Evolutionary conservation across 2,113 vertebrate genomes (phyloP), one percentile per base, ranked within the genome.

Genomic region (Anoplopoma fimbria): DNA sequence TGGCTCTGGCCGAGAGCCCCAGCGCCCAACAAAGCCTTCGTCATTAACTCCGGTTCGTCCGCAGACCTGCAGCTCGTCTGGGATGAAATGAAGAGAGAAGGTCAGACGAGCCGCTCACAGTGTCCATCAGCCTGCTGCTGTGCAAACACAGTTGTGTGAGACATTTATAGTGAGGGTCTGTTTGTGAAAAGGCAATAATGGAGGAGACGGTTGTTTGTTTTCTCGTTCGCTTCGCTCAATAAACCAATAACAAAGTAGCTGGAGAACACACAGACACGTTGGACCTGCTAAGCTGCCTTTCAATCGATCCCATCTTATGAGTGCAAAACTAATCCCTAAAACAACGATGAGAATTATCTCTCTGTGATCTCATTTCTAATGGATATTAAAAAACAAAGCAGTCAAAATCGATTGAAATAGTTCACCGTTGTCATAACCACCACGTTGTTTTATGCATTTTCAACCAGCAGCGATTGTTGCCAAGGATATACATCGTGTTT

Each of bases 1-100:
- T 82, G 81, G 71, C 71, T 60, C 2, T 4, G 65, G 42, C 87
- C 85, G 70, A 64, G 84, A 84, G 76, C 73, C 79, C 64, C 15
- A 45, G 65, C 29, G 12, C 70, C 33, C 1, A 84, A 93, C 90
- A 94, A 93, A 94, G 86, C 84, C 81, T n/a, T n/a, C 33, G 81
- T 85, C 87, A 89, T 92, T 91, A 89, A 86, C 83, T 90, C 87
- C 29, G 14, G 69, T 84, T 78, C 25, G 33, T 62, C 83, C 76
- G 55, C 84, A 64, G 69, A 75, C 34, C 47, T 6, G 12, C 83
- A 57, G 83, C 75, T 78, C n/a, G 69, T 82, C 73, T 84, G 38
- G 69, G 58, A 63, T 76, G 27, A 77, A 80, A 89, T 76, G 61
- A 81, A 83, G 68, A 17, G 38, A 83, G 68, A 17, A 33, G 89